Conservation (phyloP, 2,113 vertebrate genomes). For the Hemicordylus capensis region DNA sequence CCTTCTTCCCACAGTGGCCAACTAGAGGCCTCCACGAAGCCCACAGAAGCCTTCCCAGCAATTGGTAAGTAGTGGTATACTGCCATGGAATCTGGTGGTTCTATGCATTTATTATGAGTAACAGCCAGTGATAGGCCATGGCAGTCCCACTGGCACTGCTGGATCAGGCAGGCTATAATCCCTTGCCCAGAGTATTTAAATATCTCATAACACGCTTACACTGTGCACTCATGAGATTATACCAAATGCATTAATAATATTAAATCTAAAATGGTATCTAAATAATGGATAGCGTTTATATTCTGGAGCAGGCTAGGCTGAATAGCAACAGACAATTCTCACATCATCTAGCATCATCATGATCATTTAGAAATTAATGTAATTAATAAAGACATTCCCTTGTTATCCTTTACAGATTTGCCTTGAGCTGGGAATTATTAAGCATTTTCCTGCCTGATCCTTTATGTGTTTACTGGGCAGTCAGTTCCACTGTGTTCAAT, state of each 20-base stretch:
- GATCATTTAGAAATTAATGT: slow-evolving; percentile 58
- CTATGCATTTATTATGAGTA: too few relatives aligned
- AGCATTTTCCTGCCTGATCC: background rate
- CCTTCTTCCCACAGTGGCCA: too few relatives aligned
- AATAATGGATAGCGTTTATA: slow-evolving; percentile 34
- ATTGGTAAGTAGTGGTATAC: too few relatives aligned
- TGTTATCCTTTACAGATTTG: slow-evolving; percentile 55
- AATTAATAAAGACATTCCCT: slow-evolving; percentile 60
- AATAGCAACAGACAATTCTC: slow-evolving; percentile 44
- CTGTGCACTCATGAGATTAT: slow-evolving; percentile 13
- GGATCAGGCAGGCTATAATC: background rate
- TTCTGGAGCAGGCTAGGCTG: slow-evolving; percentile 33
- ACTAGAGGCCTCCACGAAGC: too few relatives aligned
- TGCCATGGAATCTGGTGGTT: too few relatives aligned
- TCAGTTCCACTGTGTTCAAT: background rate
- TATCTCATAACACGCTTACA: background rate
- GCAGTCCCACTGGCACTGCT: background rate
- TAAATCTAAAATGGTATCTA: slow-evolving; percentile 30
- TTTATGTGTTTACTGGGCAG: background rate
- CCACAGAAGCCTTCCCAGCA: too few relatives aligned
- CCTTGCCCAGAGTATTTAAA: background rate
- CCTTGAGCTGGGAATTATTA: slow-evolving; percentile 66
- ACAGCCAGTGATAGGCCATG: too few relatives aligned
- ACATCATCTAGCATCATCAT: slow-evolving; percentile 34
- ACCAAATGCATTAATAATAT: background rate